Conservation (phyloP, 1,140 invertebrate species). For the Drosophila pandora region DNA sequence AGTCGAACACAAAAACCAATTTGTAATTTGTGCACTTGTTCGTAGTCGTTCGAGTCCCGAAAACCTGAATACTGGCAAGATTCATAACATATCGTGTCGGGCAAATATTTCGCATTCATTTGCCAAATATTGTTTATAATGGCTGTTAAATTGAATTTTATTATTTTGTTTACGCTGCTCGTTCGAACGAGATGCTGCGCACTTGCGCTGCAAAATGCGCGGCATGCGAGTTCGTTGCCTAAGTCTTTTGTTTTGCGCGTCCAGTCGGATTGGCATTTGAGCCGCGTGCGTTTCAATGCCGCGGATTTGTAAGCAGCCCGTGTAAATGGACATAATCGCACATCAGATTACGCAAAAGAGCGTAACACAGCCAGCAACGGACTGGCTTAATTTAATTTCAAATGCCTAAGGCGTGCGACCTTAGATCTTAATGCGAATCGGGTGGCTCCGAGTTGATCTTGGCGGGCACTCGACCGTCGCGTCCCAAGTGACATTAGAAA, state of each 20-base stretch:
- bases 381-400: conserved; percentile 2
- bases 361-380: conserved; percentile 15
- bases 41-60: not conserved
- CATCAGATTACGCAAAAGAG: conserved; percentile 47
- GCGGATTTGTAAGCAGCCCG: conserved; percentile 41
- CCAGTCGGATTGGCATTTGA: conserved; percentile 27
- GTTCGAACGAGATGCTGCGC: conserved; percentile 25
- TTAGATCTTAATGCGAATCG: conserved; percentile 32
- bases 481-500: conserved; percentile 33
- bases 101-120: conserved; percentile 44
- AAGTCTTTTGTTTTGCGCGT: conserved; percentile 53
- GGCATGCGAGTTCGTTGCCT: conserved; percentile 57
- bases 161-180: conserved; percentile 40
- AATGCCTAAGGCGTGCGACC: conserved; percentile 35
- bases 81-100: conserved; percentile 15
- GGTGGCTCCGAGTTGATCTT: conserved; percentile 9
- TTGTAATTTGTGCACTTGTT: conserved; percentile 57
- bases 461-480: not conserved
- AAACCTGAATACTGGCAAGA: conserved; percentile 22
- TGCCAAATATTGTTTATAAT: conserved; percentile 47
- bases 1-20: conserved; percentile 38
- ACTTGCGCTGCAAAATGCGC: not conserved
- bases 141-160: conserved; percentile 43
- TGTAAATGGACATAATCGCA: conserved; percentile 53
- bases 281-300: conserved; percentile 44